A percentile compares a stretch with the other conserved stretches of the same genome.
These are phyloP conservation scores for Thamnaconus septentrionalis DNA, from an alignment of 2,113 vertebrate genomes.

Conservation along the genomic window DNA sequence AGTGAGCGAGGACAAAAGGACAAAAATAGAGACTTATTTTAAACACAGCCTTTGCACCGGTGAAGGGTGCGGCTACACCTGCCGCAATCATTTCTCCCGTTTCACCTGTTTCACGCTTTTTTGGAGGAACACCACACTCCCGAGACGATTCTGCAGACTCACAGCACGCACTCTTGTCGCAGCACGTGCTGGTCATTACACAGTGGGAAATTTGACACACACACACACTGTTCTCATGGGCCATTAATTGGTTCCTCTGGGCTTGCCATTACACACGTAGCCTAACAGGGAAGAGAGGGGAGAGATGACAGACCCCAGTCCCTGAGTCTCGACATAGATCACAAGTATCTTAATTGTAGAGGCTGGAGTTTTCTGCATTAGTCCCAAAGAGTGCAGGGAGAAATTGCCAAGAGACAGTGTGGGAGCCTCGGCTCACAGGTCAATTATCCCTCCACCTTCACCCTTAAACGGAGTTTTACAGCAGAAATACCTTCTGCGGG, in stretches of 20 bases:
- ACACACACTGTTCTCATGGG: constrained; percentile 1
- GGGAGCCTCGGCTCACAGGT: background rate
- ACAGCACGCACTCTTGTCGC: background rate
- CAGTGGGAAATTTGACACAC: constrained; percentile 17
- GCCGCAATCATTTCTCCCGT: constrained; percentile 23
- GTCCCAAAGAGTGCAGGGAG: background rate
- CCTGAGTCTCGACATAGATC: constrained; percentile 17
- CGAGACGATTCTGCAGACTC: background rate
- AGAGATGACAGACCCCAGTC: constrained; percentile 17
- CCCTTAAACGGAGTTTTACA: background rate
- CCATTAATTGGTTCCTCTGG: constrained; percentile 46
- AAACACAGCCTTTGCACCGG: constrained; percentile 32
- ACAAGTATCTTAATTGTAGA: constrained; percentile 35
- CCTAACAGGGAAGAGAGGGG: constrained; percentile 13
- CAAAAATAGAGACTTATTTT: constrained; percentile 5
- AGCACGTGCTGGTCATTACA: constrained; percentile 9
- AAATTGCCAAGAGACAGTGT: constrained; percentile 2
- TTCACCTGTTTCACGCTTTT: constrained; percentile 20
- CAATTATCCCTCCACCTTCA: constrained; percentile 4
- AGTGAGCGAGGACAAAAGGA: background rate
- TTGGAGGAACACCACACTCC: background rate
- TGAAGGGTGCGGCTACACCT: constrained; percentile 19
- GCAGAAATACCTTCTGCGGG: too few relatives aligned
- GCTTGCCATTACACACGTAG: constrained; percentile 11
- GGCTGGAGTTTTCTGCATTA: constrained; percentile 7